Base-by-base conservation (phyloP, 2,888 invertebrate genomes). In the Antheraea assamensis region DNA sequence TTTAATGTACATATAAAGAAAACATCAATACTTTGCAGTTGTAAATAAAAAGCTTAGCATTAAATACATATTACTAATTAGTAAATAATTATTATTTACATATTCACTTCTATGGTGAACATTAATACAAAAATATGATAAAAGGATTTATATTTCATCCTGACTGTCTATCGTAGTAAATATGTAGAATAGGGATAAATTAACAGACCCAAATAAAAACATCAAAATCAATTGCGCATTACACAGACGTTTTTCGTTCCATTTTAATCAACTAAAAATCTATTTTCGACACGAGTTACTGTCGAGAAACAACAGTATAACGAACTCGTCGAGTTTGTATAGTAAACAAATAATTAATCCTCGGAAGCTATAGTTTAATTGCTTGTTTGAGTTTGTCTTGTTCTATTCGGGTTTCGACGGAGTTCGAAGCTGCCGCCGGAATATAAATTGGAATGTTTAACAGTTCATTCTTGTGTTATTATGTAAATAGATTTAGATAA, bases 291-390 rank as follows among this genome's bases (percentile, higher is more conserved):
- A 27, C 24, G 24, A 35, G 27, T 30, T 27, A 5, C 55, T 17
- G 24, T 42, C 47, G 42, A 70, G 49, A 49, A 24, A 27, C 71
- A 68, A 35, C 73, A 75, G 80, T 79, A 76, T 5, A 27, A 5
- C 83, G 85, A 87, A 86, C 82, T 84, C 78, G 82, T 83, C 78
- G 85, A 86, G 90, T 90, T 91, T 88, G 91, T 90, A 84, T 82
- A 80, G 83, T 86, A 89, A 92, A 91, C 92, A 92, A 92, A 92
- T 92, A 91, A 92, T 92, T 92, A 92, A 92, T 92, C 91, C 89
- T 83, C 81, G 80, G 84, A 82, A 87, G 87, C 86, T 85, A 84
- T 88, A 90, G 92, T 92, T 92, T 91, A 91, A 92, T 92, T 92
- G 91, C 90, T 92, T 91, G 91, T 90, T 92, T 85, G 87, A 90